Percentiles rank a stretch among this genome's conserved stretches.
phyloP scores from a whole-genome alignment of 2,797 vertebrate species.

The Hylomyscus alleni region DNA sequence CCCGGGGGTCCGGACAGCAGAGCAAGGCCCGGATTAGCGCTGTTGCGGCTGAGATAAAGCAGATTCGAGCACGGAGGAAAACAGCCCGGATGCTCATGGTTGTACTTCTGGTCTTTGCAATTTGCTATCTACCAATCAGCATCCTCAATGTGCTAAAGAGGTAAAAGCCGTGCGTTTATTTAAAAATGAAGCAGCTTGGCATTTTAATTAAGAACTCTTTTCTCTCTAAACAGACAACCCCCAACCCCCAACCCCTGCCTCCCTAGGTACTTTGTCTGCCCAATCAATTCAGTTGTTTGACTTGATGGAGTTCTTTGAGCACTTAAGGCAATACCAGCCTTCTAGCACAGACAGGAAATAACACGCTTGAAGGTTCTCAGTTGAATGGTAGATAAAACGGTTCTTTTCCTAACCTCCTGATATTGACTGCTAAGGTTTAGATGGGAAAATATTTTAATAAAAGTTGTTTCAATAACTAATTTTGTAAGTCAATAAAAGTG shows the following conservation, averaged over 20 bases:
- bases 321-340: neutral
- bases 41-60: slow-evolving; percentile 96
- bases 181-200: slow-evolving; percentile 34
- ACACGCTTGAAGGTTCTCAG: neutral
- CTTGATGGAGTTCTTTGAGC: neutral
- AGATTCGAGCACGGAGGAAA: slow-evolving; percentile 95
- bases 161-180: slow-evolving; percentile 87
- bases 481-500: neutral
- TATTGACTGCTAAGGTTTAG: slow-evolving; percentile 39
- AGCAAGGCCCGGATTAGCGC: slow-evolving; percentile 91
- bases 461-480: neutral
- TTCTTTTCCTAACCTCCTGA: slow-evolving; percentile 36
- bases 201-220: slow-evolving; percentile 45
- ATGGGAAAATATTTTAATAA: slow-evolving; percentile 16
- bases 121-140: slow-evolving; percentile 98
- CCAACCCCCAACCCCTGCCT: neutral
- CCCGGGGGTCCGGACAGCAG: slow-evolving; percentile 88
- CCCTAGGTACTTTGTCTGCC: neutral
- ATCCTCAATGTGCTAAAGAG: slow-evolving; percentile 98
- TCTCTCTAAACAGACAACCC: slow-evolving; percentile 3
- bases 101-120: slow-evolving; percentile 96
- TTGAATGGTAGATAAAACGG: slow-evolving; percentile 64
- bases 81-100: slow-evolving; percentile 98
- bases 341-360: neutral
- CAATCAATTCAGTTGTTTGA: neutral